phyloP scores from a whole-genome alignment of 2,888 invertebrate species.

The Atrina japonica region DNA sequence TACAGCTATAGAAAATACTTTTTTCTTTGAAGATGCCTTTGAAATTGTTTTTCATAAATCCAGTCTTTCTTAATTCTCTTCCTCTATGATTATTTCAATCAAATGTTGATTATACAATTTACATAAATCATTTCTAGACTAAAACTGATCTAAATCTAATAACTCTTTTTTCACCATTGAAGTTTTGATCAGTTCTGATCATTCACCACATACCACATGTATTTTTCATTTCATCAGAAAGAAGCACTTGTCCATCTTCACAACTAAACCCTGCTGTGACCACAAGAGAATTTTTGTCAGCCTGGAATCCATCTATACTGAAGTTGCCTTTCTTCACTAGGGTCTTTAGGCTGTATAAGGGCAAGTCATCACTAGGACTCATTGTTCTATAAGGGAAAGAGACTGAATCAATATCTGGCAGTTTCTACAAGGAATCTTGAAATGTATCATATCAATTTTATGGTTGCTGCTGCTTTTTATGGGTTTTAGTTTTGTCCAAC shows the following conservation, averaged over 20 bases:
- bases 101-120: too few relatives aligned
- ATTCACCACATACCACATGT: conserved; percentile 61
- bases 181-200: too few relatives aligned
- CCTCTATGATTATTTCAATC: too few relatives aligned
- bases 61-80: too few relatives aligned
- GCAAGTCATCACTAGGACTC: not conserved
- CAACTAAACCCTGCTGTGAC: conserved; percentile 55
- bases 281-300: conserved; percentile 47
- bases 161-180: too few relatives aligned
- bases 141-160: too few relatives aligned
- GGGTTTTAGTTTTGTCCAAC: too few relatives aligned
- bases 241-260: conserved; percentile 62
- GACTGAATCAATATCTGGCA: not conserved
- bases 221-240: conserved; percentile 23
- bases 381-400: conserved; percentile 4
- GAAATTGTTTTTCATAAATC: too few relatives aligned
- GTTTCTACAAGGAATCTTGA: not conserved
- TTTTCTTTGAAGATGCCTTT: too few relatives aligned
- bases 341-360: conserved; percentile 49
- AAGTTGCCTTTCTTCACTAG: conserved; percentile 59
- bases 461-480: too few relatives aligned
- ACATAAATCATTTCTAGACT: too few relatives aligned
- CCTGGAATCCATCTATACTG: conserved; percentile 48
- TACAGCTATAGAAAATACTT: too few relatives aligned
- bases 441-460: conserved; percentile 2